Conservation (phyloP, 2,888 invertebrate genomes). For the Agonum fuliginosum region DNA sequence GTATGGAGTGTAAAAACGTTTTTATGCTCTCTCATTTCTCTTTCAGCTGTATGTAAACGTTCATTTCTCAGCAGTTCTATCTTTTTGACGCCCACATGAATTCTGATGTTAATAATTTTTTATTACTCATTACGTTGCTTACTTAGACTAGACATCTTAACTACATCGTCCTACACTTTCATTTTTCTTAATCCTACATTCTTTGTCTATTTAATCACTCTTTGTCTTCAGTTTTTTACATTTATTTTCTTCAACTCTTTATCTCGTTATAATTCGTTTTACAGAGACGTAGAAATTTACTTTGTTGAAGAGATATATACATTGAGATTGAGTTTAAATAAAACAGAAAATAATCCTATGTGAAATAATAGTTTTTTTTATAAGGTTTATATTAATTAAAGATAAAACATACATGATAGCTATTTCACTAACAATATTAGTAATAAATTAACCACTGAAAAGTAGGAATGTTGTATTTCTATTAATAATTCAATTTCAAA, state of each 20-base stretch:
- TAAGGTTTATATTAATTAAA: too few species aligned
- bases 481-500: too few species aligned
- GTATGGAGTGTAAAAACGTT: slow-evolving; percentile 36
- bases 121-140: slow-evolving; percentile 47
- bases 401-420: too few species aligned
- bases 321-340: not conserved
- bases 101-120: slow-evolving; percentile 51
- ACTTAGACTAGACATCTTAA: slow-evolving; percentile 48
- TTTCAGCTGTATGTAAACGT: slow-evolving; percentile 36
- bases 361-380: too few species aligned
- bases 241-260: not conserved
- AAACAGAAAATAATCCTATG: slow-evolving; percentile 6
- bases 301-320: not conserved
- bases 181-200: slow-evolving; percentile 49
- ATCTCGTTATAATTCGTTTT: not conserved
- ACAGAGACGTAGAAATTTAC: not conserved
- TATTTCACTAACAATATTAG: too few species aligned
- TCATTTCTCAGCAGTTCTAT: slow-evolving; percentile 44
- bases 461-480: too few species aligned
- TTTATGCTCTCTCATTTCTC: slow-evolving; percentile 41
- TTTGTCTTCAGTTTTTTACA: slow-evolving; percentile 16
- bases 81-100: slow-evolving; percentile 41
- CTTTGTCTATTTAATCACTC: slow-evolving; percentile 48
- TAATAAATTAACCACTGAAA: too few species aligned
- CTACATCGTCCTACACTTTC: slow-evolving; percentile 38